Conservation (phyloP, 2,888 invertebrate species). For the Archips crataeganus region DNA sequence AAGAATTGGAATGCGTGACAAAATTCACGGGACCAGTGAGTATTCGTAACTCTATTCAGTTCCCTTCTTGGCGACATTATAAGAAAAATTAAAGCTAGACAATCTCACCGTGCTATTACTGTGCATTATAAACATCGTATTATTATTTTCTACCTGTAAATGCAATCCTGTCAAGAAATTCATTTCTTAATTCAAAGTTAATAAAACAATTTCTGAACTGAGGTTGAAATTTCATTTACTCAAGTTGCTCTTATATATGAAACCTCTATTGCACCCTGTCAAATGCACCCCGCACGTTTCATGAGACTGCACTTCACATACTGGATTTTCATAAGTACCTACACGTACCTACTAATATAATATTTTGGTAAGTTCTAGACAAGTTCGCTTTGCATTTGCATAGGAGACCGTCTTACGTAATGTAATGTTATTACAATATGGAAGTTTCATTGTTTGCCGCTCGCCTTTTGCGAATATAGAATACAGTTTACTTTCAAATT, state of each 20-base stretch:
- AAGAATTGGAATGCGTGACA: no score
- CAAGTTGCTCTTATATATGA: constrained; percentile 22
- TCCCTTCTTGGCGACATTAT: background rate
- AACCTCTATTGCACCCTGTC: constrained; percentile 37
- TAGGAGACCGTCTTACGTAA: constrained; percentile 18
- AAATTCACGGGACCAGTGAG: background rate
- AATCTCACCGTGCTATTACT: background rate
- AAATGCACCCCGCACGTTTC: constrained; percentile 28
- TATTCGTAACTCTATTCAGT: background rate
- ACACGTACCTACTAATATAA: constrained; percentile 27
- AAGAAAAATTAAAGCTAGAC: background rate
- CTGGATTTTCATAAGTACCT: constrained; percentile 38
- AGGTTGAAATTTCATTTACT: constrained; percentile 31
- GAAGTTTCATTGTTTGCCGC: background rate
- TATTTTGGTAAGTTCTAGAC: constrained; percentile 25
- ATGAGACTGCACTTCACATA: constrained; percentile 28
- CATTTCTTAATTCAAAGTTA: constrained; percentile 18
- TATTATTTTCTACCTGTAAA: background rate
- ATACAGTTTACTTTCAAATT: background rate
- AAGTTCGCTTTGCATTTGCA: constrained; percentile 35
- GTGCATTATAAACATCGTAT: background rate
- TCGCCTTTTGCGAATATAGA: background rate
- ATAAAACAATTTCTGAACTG: constrained; percentile 28
- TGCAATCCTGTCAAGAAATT: background rate
- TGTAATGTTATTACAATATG: constrained; percentile 12